Conservation (phyloP, 2,888 invertebrate species). For the Watsonalla binaria region DNA sequence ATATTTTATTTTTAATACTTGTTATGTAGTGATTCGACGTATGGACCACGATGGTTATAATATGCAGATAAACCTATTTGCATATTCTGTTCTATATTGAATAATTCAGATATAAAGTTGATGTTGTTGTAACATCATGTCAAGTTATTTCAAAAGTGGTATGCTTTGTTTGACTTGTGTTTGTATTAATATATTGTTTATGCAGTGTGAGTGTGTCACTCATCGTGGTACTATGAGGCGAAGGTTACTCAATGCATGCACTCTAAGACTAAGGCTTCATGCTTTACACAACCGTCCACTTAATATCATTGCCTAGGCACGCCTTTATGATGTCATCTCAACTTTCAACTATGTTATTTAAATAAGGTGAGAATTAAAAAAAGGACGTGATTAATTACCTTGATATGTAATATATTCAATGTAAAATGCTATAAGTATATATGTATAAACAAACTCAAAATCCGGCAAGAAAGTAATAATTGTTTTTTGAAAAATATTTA, state of each 20-base stretch:
- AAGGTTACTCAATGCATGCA: constrained; percentile 28
- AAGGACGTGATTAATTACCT: background rate
- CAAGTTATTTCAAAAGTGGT: background rate
- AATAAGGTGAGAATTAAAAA: constrained; percentile 1
- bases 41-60: background rate
- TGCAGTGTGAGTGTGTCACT: background rate
- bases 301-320: constrained; percentile 43
- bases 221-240: constrained; percentile 1
- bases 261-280: constrained; percentile 19
- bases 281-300: constrained; percentile 37
- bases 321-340: constrained; percentile 30
- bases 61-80: background rate
- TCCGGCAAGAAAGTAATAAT: no score
- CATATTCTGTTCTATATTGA: background rate
- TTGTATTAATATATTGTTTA: background rate
- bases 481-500: no score
- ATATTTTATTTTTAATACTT: background rate
- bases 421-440: background rate
- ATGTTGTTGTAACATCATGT: background rate
- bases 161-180: background rate
- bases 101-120: background rate
- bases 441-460: background rate
- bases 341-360: constrained; percentile 17
- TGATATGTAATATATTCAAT: background rate
- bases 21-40: background rate